phyloP scores from a whole-genome alignment of 2,888 invertebrate genomes.

The Stenichneumon culpator region DNA sequence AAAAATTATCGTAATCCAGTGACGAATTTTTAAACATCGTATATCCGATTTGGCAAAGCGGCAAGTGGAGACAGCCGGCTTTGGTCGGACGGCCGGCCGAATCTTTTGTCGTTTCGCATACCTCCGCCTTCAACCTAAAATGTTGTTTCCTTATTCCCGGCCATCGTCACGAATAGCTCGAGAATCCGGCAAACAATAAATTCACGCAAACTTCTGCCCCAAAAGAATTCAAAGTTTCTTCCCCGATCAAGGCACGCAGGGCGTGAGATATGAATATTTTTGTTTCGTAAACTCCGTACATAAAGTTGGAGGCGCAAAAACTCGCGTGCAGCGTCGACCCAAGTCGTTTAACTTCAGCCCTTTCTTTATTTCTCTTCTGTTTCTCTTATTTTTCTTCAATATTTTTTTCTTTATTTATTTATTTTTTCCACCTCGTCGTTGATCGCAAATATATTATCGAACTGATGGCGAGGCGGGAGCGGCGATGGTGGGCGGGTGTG shows the following conservation, averaged over 20 bases:
- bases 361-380: conserved; percentile 20
- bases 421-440: conserved; percentile 60
- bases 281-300: conserved; percentile 8
- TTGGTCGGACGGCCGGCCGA: conserved; percentile 39
- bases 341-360: conserved; percentile 11
- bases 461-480: conserved; percentile 53
- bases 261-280: conserved; percentile 47
- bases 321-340: conserved; percentile 29
- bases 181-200: conserved; percentile 34
- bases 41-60: background rate
- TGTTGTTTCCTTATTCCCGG: conserved; percentile 49
- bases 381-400: conserved; percentile 9
- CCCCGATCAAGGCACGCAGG: conserved; percentile 2
- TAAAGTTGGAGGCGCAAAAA: conserved; percentile 13
- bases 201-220: conserved; percentile 16
- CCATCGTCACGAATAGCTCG: conserved; percentile 44
- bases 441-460: conserved; percentile 75
- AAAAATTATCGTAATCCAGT: background rate
- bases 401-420: conserved; percentile 6
- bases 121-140: conserved; percentile 32
- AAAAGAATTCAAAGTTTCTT: conserved; percentile 33
- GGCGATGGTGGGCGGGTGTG: conserved; percentile 34
- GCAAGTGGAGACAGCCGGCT: conserved; percentile 45
- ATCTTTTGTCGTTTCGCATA: conserved; percentile 35
- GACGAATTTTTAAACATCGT: background rate